Evolutionary conservation across 1,140 invertebrate genomes (phyloP).

Genomic region (Neodiprion lecontei): DNA sequence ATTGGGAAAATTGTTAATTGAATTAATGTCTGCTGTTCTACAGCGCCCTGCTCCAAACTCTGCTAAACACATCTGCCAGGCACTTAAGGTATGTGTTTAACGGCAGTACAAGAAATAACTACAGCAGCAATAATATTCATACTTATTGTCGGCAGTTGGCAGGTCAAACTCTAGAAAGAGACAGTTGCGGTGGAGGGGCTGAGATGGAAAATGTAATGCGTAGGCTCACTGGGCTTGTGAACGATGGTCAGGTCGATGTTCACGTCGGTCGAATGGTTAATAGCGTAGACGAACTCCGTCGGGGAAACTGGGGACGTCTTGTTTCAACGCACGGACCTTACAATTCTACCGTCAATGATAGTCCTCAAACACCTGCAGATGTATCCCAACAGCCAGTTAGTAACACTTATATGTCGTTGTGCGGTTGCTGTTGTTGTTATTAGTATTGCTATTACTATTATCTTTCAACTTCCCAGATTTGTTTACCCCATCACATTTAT

Average conservation of each 20-base stretch:
- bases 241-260: conserved; percentile 46
- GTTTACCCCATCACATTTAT: too few relatives aligned
- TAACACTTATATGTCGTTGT: background rate
- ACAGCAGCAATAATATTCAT: conserved; percentile 15
- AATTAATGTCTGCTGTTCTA: conserved; percentile 50
- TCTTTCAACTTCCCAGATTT: too few relatives aligned
- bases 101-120: background rate
- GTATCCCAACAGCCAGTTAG: background rate
- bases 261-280: conserved; percentile 54
- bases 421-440: too few relatives aligned
- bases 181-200: conserved; percentile 43
- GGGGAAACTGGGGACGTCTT: conserved; percentile 50
- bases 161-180: conserved; percentile 54
- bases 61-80: conserved; percentile 60
- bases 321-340: conserved; percentile 35
- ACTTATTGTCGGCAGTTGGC: conserved; percentile 43
- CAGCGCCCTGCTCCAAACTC: conserved; percentile 54
- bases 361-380: background rate
- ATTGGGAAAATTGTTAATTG: conserved; percentile 52
- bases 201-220: conserved; percentile 59
- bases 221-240: conserved; percentile 51
- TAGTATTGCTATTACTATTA: too few relatives aligned
- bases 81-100: conserved; percentile 51
- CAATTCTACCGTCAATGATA: background rate
- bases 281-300: conserved; percentile 52